Evolutionary conservation across 2,888 invertebrate species (phyloP).

Genomic region (Nymphalis polychloros): DNA sequence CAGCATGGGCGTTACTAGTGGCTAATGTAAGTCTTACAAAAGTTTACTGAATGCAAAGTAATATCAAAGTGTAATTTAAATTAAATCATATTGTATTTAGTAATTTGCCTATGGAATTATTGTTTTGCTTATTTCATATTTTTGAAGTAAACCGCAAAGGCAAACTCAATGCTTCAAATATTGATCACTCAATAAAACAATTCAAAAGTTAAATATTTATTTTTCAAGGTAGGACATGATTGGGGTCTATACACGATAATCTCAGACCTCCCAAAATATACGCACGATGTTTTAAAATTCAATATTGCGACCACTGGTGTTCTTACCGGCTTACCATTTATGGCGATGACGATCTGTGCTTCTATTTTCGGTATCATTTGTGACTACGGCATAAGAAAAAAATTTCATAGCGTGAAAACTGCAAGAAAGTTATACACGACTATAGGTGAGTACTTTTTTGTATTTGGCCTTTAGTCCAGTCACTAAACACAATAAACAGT

Average conservation of each 20-base stretch:
- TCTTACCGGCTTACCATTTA: conserved; percentile 78
- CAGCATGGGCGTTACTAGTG: conserved; percentile 83
- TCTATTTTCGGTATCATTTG: conserved; percentile 71
- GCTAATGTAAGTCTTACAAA: conserved; percentile 71
- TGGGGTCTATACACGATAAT: conserved; percentile 83
- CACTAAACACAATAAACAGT: too few species aligned
- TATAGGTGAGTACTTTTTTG: conserved; percentile 52
- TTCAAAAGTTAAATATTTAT: neutral
- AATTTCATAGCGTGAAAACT: conserved; percentile 50
- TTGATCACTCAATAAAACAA: neutral
- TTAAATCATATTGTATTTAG: too few species aligned
- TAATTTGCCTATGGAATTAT: too few species aligned
- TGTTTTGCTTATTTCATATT: too few species aligned
- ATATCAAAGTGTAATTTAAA: too few species aligned
- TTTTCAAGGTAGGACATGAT: conserved; percentile 74
- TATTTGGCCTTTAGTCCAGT: neutral
- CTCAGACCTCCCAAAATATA: conserved; percentile 81
- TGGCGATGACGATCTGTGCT: conserved; percentile 79
- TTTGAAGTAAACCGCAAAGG: too few species aligned
- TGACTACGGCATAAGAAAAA: conserved; percentile 59
- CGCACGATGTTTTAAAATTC: conserved; percentile 78
- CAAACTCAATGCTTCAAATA: too few species aligned
- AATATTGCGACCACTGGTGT: conserved; percentile 77
- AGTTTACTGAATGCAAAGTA: neutral
- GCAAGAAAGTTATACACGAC: conserved; percentile 64